Evolutionary conservation across 2,113 vertebrate genomes (phyloP).

Genomic region (Anarrhichthys ocellatus): DNA sequence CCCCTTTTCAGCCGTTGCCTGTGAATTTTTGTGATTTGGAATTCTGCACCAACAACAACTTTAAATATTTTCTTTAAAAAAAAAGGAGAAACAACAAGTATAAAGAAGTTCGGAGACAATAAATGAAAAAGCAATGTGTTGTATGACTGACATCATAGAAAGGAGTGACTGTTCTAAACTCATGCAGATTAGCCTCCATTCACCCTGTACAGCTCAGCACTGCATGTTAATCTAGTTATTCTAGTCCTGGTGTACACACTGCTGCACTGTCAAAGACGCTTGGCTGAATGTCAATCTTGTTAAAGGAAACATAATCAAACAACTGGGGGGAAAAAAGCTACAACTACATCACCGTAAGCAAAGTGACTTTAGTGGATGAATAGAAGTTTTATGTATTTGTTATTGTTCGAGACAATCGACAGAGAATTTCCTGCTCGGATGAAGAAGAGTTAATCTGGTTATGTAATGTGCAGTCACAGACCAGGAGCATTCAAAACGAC

Average conservation of each 20-base stretch:
- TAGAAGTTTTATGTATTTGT: neutral
- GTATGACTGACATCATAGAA: neutral
- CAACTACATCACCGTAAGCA: neutral
- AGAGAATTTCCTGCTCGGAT: constrained; percentile 13
- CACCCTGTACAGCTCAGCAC: constrained; percentile 48
- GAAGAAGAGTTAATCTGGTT: constrained; percentile 70
- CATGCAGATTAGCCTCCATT: constrained; percentile 66
- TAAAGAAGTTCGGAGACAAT: neutral
- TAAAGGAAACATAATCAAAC: constrained; percentile 8
- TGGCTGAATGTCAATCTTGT: neutral
- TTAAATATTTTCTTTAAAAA: neutral
- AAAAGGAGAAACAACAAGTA: neutral
- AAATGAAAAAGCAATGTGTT: constrained; percentile 12
- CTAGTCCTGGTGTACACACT: constrained; percentile 60
- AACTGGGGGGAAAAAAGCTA: neutral
- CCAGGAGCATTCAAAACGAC: constrained; percentile 58
- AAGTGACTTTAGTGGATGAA: neutral
- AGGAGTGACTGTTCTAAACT: constrained; percentile 45
- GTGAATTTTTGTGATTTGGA: neutral
- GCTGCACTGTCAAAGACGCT: constrained; percentile 21
- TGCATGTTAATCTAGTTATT: constrained; percentile 77
- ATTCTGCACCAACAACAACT: constrained; percentile 13
- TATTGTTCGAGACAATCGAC: constrained; percentile 3
- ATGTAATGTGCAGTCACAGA: constrained; percentile 61
- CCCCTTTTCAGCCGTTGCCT: constrained; percentile 16